phyloP scores from a whole-genome alignment of 2,888 invertebrate species.

The Dynastes maya region DNA sequence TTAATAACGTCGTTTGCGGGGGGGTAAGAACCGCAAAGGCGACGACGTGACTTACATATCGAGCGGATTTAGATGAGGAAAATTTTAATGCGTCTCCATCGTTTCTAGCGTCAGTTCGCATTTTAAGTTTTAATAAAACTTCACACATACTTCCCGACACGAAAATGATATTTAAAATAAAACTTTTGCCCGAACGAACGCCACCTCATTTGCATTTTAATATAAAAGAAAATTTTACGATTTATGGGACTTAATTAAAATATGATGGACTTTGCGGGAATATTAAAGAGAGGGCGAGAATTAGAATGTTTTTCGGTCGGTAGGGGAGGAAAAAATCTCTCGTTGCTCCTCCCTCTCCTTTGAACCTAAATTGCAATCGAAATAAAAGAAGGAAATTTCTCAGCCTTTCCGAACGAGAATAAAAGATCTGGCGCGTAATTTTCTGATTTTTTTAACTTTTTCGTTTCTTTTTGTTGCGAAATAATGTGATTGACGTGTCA shows the following conservation, averaged over 20 bases:
- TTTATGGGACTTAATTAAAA: slow-evolving; percentile 57
- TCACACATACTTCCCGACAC: slow-evolving; percentile 54
- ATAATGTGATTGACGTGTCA: slow-evolving; percentile 1
- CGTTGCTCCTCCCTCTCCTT: not conserved
- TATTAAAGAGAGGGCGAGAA: slow-evolving; percentile 51
- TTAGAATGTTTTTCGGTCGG: slow-evolving; percentile 31
- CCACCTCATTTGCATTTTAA: slow-evolving; percentile 56
- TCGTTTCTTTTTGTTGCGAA: not conserved
- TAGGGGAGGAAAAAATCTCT: not conserved
- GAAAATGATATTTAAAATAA: slow-evolving; percentile 55
- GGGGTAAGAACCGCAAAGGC: slow-evolving; percentile 12
- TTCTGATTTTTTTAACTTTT: not conserved
- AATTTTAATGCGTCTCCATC: slow-evolving; percentile 24
- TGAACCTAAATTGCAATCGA: not conserved
- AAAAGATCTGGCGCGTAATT: not conserved
- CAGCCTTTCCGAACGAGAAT: not conserved
- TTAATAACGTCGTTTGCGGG: not conserved
- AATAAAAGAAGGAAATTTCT: not conserved
- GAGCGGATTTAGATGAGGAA: slow-evolving; percentile 24
- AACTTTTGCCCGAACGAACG: slow-evolving; percentile 40
- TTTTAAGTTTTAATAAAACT: slow-evolving; percentile 50
- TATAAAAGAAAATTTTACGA: slow-evolving; percentile 56
- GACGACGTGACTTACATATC: slow-evolving; percentile 36
- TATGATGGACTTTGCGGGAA: slow-evolving; percentile 53
- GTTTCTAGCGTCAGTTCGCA: not conserved